Evolutionary conservation across 2,797 vertebrate species (phyloP).

Genomic region (Calcarius lapponicus): DNA sequence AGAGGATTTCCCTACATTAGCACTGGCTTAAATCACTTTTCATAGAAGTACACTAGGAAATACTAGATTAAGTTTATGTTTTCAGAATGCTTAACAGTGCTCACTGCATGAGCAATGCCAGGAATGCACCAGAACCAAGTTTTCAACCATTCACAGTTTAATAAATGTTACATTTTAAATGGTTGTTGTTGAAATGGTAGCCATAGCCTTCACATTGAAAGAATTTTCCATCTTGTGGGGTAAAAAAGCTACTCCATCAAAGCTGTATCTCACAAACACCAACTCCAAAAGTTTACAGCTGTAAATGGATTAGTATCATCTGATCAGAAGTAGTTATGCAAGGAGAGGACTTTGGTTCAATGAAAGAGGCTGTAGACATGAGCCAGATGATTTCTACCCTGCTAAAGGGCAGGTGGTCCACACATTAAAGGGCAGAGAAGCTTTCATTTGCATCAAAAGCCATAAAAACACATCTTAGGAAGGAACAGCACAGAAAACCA

Average conservation of each 20-base stretch:
- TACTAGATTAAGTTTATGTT: background rate
- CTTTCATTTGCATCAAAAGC: background rate
- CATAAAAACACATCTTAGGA: background rate
- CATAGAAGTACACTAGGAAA: background rate
- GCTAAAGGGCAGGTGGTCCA: rapidly evolving
- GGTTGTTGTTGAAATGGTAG: background rate
- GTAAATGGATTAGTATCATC: background rate
- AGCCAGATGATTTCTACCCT: background rate
- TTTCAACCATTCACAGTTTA: background rate
- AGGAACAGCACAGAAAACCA: background rate
- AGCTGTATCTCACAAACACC: background rate
- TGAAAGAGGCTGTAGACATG: background rate
- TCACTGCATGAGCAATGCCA: background rate
- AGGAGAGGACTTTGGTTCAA: background rate
- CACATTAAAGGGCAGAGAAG: background rate
- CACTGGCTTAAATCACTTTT: background rate
- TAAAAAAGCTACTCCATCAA: background rate
- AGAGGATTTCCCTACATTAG: background rate
- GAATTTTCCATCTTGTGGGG: background rate
- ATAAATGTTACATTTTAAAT: background rate
- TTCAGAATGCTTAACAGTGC: background rate
- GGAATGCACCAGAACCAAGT: background rate
- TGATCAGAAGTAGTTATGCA: background rate
- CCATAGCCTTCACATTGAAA: background rate
- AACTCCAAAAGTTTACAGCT: background rate